Evolutionary conservation across 1,140 invertebrate genomes (phyloP).

Genomic region (Tetragonula clypearis): DNA sequence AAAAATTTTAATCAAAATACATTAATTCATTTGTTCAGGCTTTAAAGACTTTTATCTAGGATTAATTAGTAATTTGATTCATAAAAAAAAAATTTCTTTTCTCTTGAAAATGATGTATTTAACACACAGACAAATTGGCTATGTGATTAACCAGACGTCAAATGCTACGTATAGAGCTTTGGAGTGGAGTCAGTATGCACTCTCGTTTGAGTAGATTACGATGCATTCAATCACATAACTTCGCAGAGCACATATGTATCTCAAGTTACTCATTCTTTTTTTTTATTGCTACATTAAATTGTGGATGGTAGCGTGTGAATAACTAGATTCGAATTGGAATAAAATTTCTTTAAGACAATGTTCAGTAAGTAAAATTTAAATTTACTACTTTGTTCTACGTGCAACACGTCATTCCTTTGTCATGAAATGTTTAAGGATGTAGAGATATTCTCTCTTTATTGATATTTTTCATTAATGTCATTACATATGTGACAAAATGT

Average conservation of each 20-base stretch:
- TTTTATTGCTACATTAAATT: not conserved
- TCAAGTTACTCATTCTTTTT: not conserved
- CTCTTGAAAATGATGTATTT: not conserved
- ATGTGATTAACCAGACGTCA: slow-evolving; percentile 8
- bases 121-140: not conserved
- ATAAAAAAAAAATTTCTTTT: not conserved
- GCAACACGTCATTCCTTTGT: not conserved
- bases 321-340: not conserved
- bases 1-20: not conserved
- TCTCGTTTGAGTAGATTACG: not conserved
- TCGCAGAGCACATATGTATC: not conserved
- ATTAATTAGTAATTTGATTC: not conserved
- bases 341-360: not conserved
- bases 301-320: not conserved
- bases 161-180: not conserved
- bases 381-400: not conserved
- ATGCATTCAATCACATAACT: not conserved
- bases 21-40: too few species aligned
- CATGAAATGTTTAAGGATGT: not conserved
- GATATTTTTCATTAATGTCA: not conserved
- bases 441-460: not conserved
- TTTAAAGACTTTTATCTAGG: not conserved
- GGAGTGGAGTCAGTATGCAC: not conserved
- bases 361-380: not conserved
- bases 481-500: not conserved